Conservation (phyloP, 2,113 vertebrate genomes). For the Mus musculus region DNA sequence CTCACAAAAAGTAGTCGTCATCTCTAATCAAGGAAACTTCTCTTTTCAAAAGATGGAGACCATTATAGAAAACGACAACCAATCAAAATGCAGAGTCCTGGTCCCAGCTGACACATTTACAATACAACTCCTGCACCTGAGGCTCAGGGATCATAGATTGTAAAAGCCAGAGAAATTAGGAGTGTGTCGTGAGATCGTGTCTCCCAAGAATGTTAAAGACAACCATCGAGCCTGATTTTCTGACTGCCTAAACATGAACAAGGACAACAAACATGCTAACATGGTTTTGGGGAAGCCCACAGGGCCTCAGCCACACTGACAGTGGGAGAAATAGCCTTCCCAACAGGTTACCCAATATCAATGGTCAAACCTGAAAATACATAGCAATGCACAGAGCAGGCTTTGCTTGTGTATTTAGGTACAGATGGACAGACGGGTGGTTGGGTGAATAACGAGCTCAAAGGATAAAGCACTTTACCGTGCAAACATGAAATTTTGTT, state of each 20-base stretch:
- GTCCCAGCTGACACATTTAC: not conserved
- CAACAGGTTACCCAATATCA: not conserved
- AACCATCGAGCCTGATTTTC: not conserved
- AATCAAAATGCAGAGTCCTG: not conserved
- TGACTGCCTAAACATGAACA: not conserved
- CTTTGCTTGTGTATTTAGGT: not conserved
- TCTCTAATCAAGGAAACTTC: not conserved
- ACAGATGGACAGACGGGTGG: rapidly evolving
- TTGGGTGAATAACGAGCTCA: not conserved
- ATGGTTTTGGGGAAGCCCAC: not conserved
- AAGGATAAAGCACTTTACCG: not conserved
- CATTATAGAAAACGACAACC: not conserved
- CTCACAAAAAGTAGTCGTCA: not conserved
- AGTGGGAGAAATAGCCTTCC: not conserved
- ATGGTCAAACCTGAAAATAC: not conserved
- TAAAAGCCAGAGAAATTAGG: not conserved
- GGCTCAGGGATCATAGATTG: not conserved
- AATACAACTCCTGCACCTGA: not conserved
- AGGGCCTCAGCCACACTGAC: not conserved
- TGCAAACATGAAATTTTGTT: not conserved
- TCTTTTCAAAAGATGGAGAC: not conserved
- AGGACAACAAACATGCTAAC: not conserved
- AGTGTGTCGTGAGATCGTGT: not conserved
- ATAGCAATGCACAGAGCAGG: not conserved
- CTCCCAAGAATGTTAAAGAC: not conserved